These are phyloP conservation scores for Nothobranchius kuhntae DNA, from an alignment of 2,113 vertebrate species.

Conservation along the genomic window DNA sequence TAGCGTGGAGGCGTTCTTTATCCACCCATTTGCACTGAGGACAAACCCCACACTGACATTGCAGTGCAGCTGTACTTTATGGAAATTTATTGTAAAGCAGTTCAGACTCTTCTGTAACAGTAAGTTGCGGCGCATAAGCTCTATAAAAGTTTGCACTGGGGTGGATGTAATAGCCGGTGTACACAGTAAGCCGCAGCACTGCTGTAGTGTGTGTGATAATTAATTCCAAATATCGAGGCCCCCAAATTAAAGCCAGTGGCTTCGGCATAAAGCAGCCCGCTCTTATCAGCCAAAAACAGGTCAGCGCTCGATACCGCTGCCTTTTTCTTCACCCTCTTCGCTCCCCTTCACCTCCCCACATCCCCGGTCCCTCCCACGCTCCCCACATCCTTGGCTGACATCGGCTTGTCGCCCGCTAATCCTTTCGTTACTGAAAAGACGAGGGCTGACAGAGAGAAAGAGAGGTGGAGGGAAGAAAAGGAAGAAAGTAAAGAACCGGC, in stretches of 20 bases:
- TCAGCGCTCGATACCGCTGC: slow-evolving; percentile 77
- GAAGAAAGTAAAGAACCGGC: slow-evolving; percentile 46
- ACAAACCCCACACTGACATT: neutral
- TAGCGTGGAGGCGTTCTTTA: neutral
- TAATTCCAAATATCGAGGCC: slow-evolving; percentile 80
- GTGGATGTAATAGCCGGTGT: slow-evolving; percentile 63
- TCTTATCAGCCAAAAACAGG: slow-evolving; percentile 84
- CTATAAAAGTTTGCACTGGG: slow-evolving; percentile 63
- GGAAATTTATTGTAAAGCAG: slow-evolving; percentile 43
- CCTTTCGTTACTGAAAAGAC: slow-evolving; percentile 78
- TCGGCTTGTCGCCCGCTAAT: slow-evolving; percentile 77
- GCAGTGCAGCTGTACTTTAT: slow-evolving; percentile 32
- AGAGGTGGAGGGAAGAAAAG: slow-evolving; percentile 1
- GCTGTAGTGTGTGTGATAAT: slow-evolving; percentile 77
- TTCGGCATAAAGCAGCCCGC: slow-evolving; percentile 68
- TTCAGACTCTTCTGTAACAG: slow-evolving; percentile 44
- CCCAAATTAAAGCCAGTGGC: slow-evolving; percentile 79
- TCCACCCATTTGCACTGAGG: neutral
- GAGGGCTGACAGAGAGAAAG: slow-evolving; percentile 43
- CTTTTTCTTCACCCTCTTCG: slow-evolving; percentile 67
- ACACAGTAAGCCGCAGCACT: slow-evolving; percentile 59
- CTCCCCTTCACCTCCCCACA: slow-evolving; percentile 54
- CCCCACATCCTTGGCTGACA: slow-evolving; percentile 70
- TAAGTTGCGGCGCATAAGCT: slow-evolving; percentile 58
- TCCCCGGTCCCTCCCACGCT: slow-evolving; percentile 56